These are phyloP conservation scores for Drosophila greeni DNA, from an alignment of 2,888 invertebrate species.

Conservation along the genomic window DNA sequence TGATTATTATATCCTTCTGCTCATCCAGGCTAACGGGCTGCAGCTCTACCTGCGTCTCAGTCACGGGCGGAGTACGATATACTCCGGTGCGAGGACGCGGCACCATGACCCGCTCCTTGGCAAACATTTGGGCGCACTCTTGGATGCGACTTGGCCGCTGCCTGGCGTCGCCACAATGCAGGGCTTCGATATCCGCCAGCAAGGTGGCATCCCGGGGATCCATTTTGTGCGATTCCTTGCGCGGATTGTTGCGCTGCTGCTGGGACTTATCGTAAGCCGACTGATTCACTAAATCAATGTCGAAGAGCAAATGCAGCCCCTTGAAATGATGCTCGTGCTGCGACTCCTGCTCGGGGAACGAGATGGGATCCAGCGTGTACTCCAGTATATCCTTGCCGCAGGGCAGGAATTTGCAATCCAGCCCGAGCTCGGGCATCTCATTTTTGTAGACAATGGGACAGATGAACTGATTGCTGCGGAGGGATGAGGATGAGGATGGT, in stretches of 20 bases:
- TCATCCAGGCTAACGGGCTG: slow-evolving; percentile 22
- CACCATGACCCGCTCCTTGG: slow-evolving; percentile 24
- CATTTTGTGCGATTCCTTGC: slow-evolving; percentile 4
- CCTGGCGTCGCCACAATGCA: slow-evolving; percentile 14
- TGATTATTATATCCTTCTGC: slow-evolving; percentile 31
- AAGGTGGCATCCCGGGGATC: slow-evolving; percentile 34
- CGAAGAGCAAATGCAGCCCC: slow-evolving; percentile 50
- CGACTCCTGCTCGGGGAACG: slow-evolving; percentile 33
- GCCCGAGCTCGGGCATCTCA: slow-evolving; percentile 37
- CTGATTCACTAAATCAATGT: slow-evolving; percentile 46
- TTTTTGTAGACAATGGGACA: slow-evolving; percentile 30
- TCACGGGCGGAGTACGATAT: background rate
- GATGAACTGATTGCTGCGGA: slow-evolving; percentile 34
- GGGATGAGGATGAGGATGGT: background rate
- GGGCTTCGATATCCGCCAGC: slow-evolving; percentile 30
- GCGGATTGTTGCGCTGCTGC: background rate
- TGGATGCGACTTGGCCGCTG: slow-evolving; percentile 13
- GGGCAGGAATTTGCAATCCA: slow-evolving; percentile 48
- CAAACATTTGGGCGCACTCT: slow-evolving; percentile 27
- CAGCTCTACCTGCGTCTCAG: background rate
- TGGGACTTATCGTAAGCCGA: slow-evolving; percentile 4
- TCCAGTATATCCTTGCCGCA: slow-evolving; percentile 41
- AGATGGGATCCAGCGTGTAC: slow-evolving; percentile 34
- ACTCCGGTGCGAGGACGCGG: slow-evolving; percentile 11
- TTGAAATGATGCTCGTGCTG: slow-evolving; percentile 21